Base-by-base conservation (phyloP, 2,113 vertebrate genomes). In the Galbula dea region DNA sequence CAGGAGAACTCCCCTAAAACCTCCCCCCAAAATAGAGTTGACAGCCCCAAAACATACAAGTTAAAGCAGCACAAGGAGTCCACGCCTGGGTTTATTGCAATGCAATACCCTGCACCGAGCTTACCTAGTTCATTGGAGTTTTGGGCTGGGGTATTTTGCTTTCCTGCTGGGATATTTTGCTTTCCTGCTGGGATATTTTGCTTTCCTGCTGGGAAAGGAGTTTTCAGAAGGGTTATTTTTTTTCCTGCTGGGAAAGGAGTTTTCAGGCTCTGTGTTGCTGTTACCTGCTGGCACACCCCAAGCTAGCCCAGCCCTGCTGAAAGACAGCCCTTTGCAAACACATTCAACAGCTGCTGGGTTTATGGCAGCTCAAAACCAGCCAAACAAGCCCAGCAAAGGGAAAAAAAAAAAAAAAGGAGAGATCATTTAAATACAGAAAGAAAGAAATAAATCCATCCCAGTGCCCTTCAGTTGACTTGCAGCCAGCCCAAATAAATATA, bases 61-160 rank as follows among this genome's bases (percentile, higher is more conserved):
- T 37, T 10, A 12, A 43, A 43, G 27, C 11, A 0, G 4, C 1
- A 3, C n/a, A 19, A 26, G 34, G 58, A n/a, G 12, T 37, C 39
- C 58, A 34, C 30, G 29, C 3, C 0, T 1, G 13, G 9, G 11
- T n/a, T 19, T 17, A 2, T 48, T 36, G 12, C 14, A 48, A 30
- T 1, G 21, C 21, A 0, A 10, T 2, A 20, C 10, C 52, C 58
- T 3, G 6, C 10, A 0, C 27, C 54, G 3, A 0, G 19, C 74
- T 88, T 34, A 88, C 90, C 90, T 74, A 62, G 34, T 32, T 12
- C 80, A 46, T 66, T 3, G 0, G 21, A 7, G 26, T 34, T 46
- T 3, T 11, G 48, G 57, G 49, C 32, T 32, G 55, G 2, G n/a
- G 4, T 23, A 20, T 48, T 48, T 48, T 23, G 15, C 27, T 52